Conservation (phyloP, 2,113 vertebrate genomes). For the Pygoscelis adeliae region DNA sequence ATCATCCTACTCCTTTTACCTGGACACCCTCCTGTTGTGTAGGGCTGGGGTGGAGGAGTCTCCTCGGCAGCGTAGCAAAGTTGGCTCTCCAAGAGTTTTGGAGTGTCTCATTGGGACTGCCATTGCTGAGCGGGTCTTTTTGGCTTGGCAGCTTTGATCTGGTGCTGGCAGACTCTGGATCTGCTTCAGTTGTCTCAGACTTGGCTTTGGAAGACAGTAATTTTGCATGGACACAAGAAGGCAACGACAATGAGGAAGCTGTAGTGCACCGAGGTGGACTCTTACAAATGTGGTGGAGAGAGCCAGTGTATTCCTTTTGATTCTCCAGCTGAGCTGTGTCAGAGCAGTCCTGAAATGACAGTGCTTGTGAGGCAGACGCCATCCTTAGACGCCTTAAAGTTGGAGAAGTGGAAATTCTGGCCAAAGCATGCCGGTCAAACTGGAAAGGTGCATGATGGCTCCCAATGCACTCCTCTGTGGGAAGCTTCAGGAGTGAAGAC, state of each 20-base stretch:
- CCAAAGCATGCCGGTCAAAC: conserved; percentile 84
- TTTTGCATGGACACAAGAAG: neutral
- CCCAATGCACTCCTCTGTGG: conserved; percentile 29
- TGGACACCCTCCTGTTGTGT: neutral
- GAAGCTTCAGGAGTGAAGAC: neutral
- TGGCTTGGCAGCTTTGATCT: neutral
- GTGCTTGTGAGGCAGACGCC: conserved; percentile 39
- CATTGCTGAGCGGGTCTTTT: neutral
- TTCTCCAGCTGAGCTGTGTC: neutral
- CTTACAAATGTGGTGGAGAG: neutral
- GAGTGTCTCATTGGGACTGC: neutral
- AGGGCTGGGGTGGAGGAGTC: fast-evolving
- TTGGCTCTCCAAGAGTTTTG: neutral
- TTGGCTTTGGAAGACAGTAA: neutral
- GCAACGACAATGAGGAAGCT: neutral
- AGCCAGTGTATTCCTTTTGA: neutral
- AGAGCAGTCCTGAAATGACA: conserved; percentile 11
- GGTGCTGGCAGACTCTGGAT: neutral
- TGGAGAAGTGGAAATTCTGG: conserved; percentile 87
- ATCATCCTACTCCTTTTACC: neutral
- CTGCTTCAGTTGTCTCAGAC: neutral
- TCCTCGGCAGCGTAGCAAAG: neutral
- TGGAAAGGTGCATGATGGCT: conserved; percentile 68
- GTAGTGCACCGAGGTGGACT: neutral
- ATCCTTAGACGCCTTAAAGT: conserved; percentile 84